phyloP scores from a whole-genome alignment of 2,888 invertebrate species.

The Euzetes globulus region DNA sequence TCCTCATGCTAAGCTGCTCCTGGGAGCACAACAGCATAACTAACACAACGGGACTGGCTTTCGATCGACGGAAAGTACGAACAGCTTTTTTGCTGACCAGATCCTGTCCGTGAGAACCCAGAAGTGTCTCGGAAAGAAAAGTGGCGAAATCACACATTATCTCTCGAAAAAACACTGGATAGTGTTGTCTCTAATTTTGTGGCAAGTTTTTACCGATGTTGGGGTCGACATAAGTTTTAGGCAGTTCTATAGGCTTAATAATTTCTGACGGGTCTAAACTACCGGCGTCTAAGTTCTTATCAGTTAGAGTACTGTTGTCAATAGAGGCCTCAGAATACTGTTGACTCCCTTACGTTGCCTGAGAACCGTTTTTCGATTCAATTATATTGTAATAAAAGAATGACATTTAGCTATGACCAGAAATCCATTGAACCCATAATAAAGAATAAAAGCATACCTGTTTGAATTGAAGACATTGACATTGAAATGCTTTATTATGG shows the following conservation, averaged over 20 bases:
- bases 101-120: slow-evolving; percentile 98
- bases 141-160: slow-evolving; percentile 99
- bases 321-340: slow-evolving; percentile 6
- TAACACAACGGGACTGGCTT: slow-evolving; percentile 64
- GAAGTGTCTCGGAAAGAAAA: slow-evolving; percentile 92
- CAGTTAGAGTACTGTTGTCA: not conserved
- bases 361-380: slow-evolving; percentile 60
- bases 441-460: no score
- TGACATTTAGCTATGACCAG: no score
- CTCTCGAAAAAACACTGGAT: slow-evolving; percentile 92
- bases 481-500: no score
- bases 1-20: slow-evolving; percentile 99
- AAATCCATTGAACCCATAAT: no score
- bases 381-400: no score
- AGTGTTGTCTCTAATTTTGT: slow-evolving; percentile 93
- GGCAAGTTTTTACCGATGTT: slow-evolving; percentile 65
- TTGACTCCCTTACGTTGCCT: slow-evolving; percentile 8
- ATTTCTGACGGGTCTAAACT: slow-evolving; percentile 16
- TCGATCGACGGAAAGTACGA: slow-evolving; percentile 36
- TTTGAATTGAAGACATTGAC: no score
- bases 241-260: slow-evolving; percentile 27
- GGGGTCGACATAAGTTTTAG: slow-evolving; percentile 22
- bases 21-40: slow-evolving; percentile 99
- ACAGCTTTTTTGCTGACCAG: slow-evolving; percentile 74
- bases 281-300: slow-evolving; percentile 5